Percentiles rank a stretch among this genome's conserved stretches.
Conservation (phyloP, 2,888 invertebrate genomes). For the Stegophylla sp. region DNA sequence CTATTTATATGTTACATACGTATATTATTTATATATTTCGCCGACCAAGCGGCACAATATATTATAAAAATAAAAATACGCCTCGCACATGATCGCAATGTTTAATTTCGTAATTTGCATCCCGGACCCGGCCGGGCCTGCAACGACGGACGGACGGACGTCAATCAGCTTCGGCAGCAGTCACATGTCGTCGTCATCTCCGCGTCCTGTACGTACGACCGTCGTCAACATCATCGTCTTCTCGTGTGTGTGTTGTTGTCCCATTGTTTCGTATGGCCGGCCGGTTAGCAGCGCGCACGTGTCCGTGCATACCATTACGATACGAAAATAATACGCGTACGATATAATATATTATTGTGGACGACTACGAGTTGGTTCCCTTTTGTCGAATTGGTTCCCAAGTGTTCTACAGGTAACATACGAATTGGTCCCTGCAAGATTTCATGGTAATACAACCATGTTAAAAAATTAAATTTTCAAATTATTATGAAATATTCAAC, state of each 20-base stretch:
- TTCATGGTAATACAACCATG: too few relatives aligned
- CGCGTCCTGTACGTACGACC: conserved; percentile 22
- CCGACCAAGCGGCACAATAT: conserved; percentile 16
- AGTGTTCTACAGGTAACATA: too few relatives aligned
- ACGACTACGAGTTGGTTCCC: too few relatives aligned
- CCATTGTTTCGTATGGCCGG: conserved; percentile 45
- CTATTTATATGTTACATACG: background rate
- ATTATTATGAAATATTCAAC: too few relatives aligned
- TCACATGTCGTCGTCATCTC: conserved; percentile 23
- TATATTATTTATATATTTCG: background rate
- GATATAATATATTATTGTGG: too few relatives aligned
- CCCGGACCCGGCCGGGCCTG: conserved; percentile 31
- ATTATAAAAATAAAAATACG: conserved; percentile 27
- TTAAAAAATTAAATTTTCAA: too few relatives aligned
- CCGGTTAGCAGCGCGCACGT: too few relatives aligned
- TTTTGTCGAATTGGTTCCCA: too few relatives aligned
- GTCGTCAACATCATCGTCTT: background rate
- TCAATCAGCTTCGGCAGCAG: conserved; percentile 45
- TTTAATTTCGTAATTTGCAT: conserved; percentile 59
- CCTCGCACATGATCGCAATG: conserved; percentile 52
- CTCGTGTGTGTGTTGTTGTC: background rate
- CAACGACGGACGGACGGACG: too few relatives aligned
- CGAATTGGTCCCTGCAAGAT: too few relatives aligned
- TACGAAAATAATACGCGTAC: too few relatives aligned
- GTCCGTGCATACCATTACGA: too few relatives aligned